Evolutionary conservation across 1,140 invertebrate species (phyloP), one percentile per base, ranked within the genome.

Genomic region (Doryteuthis pealeii): DNA sequence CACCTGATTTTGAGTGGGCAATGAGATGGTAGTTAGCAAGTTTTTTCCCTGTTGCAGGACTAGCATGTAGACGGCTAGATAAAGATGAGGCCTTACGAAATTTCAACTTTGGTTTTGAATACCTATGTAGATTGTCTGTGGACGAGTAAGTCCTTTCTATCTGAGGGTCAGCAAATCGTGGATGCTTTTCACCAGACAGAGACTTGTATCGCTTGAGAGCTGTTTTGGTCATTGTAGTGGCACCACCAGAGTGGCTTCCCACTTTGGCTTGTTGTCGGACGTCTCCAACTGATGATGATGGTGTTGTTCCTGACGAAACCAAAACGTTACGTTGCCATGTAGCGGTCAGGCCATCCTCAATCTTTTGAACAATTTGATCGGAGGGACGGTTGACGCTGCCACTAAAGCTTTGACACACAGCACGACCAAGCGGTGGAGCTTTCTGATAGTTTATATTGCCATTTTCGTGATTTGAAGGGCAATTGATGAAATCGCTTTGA

Each of bases 131-230:
- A 79, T 82, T 84, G 78, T 86, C 85, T 26, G 84, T 84, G 31
- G 85, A 86, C 8, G 81, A 84, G 68, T 79, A 84, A 33, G 77
- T 82, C 45, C 83, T 74, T 75, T 85, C 84, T 68, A 83, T 77
- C 22, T 68, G 66, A 33, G 66, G 31, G 32, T 82, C 82, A 18
- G 82, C 75, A 75, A 86, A 80, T 32, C 84, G 82, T 14, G 82
- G 79, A 68, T 85, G 83, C 74, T 83, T 81, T 74, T 83, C 83
- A 67, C 79, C 77, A 18, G 80, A 82, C 43, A 85, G 78, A 28
- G 85, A 86, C 76, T 84, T 83, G 74, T 84, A 80, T 90, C 40
- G 89, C 87, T 80, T 91, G 89, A 79, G 89, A 69, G 66, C 58
- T 72, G 68, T 68, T 76, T 71, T 35, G 67, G 68, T 18, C 65